Conservation (phyloP, 2,888 invertebrate species). For the Oscheius sp. region DNA sequence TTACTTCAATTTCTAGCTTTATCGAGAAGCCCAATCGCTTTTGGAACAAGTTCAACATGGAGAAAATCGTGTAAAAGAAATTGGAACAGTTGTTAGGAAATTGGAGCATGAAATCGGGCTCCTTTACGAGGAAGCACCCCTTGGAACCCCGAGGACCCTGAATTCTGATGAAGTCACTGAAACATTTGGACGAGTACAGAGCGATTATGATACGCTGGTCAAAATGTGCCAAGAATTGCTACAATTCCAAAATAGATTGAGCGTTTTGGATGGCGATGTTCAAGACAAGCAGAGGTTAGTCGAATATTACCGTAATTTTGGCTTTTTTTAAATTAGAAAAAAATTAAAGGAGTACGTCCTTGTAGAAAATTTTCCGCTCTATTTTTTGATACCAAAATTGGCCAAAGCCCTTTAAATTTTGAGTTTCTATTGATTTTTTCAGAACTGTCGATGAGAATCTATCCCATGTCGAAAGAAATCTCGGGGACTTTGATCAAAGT, state of each 20-base stretch:
- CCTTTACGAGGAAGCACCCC: constrained; percentile 51
- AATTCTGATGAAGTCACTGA: constrained; percentile 51
- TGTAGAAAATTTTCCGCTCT: too few relatives aligned
- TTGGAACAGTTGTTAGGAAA: constrained; percentile 46
- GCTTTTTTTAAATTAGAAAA: too few relatives aligned
- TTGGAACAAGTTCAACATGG: constrained; percentile 46
- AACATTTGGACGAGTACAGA: constrained; percentile 52
- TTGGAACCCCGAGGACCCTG: constrained; percentile 35
- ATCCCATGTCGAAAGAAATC: constrained; percentile 20
- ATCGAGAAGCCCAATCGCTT: constrained; percentile 41
- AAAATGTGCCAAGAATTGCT: constrained; percentile 55
- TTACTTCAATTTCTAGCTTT: constrained; percentile 23
- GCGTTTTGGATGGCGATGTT: constrained; percentile 53
- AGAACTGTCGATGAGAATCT: constrained; percentile 35
- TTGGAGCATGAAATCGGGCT: constrained; percentile 52
- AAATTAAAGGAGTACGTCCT: too few relatives aligned
- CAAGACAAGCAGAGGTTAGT: constrained; percentile 27
- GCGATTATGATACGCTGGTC: constrained; percentile 54
- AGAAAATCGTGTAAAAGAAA: constrained; percentile 45
- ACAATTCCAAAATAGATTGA: constrained; percentile 56
- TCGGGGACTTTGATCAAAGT: constrained; percentile 16
- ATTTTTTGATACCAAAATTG: too few relatives aligned
- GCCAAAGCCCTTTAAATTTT: too few relatives aligned
- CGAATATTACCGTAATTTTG: too few relatives aligned
- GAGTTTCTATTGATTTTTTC: neutral